phyloP scores from a whole-genome alignment of 2,888 invertebrate genomes.

The Aphodius sticticus region DNA sequence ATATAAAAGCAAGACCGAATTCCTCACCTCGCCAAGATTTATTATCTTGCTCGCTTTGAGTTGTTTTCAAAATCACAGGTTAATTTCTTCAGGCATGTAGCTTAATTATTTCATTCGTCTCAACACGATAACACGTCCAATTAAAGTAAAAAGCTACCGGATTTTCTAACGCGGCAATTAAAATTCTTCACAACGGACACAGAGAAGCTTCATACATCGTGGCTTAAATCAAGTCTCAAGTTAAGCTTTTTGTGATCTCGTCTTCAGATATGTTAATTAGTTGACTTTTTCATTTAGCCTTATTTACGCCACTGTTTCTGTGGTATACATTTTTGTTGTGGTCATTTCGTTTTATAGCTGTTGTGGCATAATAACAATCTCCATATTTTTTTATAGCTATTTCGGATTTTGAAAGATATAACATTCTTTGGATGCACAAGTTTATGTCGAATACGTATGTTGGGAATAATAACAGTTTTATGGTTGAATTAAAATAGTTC shows the following conservation, averaged over 20 bases:
- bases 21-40: neutral
- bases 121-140: neutral
- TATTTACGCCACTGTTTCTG: neutral
- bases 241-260: neutral
- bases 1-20: no score
- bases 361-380: neutral
- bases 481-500: neutral
- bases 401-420: neutral
- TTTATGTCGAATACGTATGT: neutral
- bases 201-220: neutral
- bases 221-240: neutral
- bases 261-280: neutral
- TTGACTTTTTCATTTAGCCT: neutral
- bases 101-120: neutral
- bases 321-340: neutral
- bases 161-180: neutral
- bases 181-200: neutral
- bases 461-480: neutral
- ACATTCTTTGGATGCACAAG: neutral
- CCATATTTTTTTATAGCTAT: neutral
- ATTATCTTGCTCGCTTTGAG: neutral
- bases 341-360: neutral
- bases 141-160: conserved; percentile 4
- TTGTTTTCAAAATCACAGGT: neutral
- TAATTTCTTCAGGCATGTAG: neutral